A percentile compares a stretch with the other conserved stretches of the same genome.
Evolutionary conservation across 2,888 invertebrate species (phyloP).

Genomic region (Aricia artaxerxes): DNA sequence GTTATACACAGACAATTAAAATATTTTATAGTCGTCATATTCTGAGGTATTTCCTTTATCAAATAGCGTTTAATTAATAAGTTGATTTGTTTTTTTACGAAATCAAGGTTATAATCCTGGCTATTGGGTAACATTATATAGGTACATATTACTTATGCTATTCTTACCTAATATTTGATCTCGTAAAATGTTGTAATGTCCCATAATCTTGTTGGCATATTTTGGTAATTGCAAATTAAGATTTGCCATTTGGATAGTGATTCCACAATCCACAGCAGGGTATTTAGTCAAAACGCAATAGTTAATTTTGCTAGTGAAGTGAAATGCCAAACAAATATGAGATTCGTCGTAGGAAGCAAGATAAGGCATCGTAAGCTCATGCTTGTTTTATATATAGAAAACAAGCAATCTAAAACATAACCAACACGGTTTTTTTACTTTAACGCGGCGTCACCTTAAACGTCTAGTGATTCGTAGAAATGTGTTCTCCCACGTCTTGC

Average conservation of each 20-base stretch:
- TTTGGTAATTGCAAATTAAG: background rate
- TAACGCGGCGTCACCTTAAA: background rate
- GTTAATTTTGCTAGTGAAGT: too few species aligned
- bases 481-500: background rate
- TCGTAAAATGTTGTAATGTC: background rate
- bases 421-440: too few species aligned
- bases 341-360: too few species aligned
- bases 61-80: background rate
- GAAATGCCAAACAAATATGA: too few species aligned
- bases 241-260: background rate
- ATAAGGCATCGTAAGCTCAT: too few species aligned
- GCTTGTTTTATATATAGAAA: too few species aligned
- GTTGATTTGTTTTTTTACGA: background rate
- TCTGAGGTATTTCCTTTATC: background rate
- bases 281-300: too few species aligned
- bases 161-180: too few species aligned
- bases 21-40: background rate
- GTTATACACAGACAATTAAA: background rate
- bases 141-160: too few species aligned
- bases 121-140: background rate
- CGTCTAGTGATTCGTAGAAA: background rate
- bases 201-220: background rate
- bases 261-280: background rate
- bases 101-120: background rate
- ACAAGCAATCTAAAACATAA: too few species aligned